Base-by-base conservation (phyloP, 2,888 invertebrate species). In the Tinea semifulvella region DNA sequence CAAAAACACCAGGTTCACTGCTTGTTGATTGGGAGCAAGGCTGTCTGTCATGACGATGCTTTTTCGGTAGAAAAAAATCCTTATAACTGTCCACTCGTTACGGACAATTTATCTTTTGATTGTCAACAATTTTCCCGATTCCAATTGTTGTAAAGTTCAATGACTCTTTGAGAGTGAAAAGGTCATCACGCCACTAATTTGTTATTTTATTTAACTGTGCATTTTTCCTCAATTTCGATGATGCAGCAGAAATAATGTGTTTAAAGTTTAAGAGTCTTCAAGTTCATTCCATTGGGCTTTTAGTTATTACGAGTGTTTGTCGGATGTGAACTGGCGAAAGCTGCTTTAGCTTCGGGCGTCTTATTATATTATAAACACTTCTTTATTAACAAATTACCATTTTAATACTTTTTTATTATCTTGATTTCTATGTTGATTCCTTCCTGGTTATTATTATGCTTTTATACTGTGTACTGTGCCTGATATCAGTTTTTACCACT, bases 21-120 rank as follows among this genome's bases (percentile, higher is more conserved):
- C 11, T 16, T 31, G 28, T 19, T 43, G 35, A 47, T 43, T 44
- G 43, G 43, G 39, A 28, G 44, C 46, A 46, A 46, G 46, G 46
- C 36, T 40, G 43, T 27, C 22, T 46, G 18, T 8, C 43, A 19
- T 43, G 43, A 43, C 43, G 43, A 31, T 43, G 43, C 28, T 10
- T 43, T 43, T 19, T 43, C 43, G 20, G 40, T 40, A 40, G 40
- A 22, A 40, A 40, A 38, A 38, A 38, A 17, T 22, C 40, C 3
- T 22, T 2, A 19, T 40, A 40, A 40, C 40, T 22, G 22, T 22
- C 22, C 20, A 22, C 40, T 20, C 22, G 40, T 22, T 40, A 22
- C 22, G 20, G 22, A 22, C 40, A 40, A 40, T 40, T 40, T 40
- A 40, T 40, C 40, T 40, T 22, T 40, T 40, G 40, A 40, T 40